Conservation (phyloP, 2,888 invertebrate genomes). For the Mesorhabditis sp. region DNA sequence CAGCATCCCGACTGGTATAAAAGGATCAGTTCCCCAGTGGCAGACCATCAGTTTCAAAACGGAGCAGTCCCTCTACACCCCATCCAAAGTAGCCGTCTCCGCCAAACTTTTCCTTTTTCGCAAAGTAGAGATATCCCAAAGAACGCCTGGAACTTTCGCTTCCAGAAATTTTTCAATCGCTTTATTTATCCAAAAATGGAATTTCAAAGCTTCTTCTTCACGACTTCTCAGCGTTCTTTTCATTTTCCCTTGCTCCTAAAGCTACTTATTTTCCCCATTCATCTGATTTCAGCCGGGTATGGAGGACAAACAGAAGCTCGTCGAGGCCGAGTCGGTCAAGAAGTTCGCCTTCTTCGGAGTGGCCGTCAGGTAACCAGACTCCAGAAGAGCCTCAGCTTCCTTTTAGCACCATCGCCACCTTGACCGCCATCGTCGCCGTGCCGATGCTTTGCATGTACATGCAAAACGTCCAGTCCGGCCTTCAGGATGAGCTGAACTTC, state of each 20-base stretch:
- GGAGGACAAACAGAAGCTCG: constrained; percentile 25
- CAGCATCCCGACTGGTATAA: constrained; percentile 4
- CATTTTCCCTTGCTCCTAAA: no score
- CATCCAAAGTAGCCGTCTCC: not conserved
- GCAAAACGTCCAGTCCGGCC: constrained; percentile 52
- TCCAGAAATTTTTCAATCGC: not conserved
- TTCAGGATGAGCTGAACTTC: constrained; percentile 52
- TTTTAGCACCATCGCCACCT: constrained; percentile 47
- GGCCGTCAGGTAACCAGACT: not conserved
- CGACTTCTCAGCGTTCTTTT: no score
- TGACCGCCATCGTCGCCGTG: constrained; percentile 51
- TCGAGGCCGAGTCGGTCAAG: constrained; percentile 41
- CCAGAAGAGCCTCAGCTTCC: constrained; percentile 30
- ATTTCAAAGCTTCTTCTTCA: not conserved
- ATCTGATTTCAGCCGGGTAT: constrained; percentile 11
- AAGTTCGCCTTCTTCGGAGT: constrained; percentile 49
- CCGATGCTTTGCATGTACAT: constrained; percentile 56
- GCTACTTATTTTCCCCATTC: no score
- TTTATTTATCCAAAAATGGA: not conserved
- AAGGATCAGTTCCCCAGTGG: not conserved
- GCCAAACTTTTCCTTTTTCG: constrained; percentile 4
- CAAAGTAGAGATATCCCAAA: not conserved
- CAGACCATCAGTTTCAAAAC: not conserved
- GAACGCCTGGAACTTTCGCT: not conserved
- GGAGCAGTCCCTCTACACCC: not conserved